A percentile compares a stretch with the other conserved stretches of the same genome.
phyloP scores from a whole-genome alignment of 2,113 vertebrate genomes.

The Ceyx cyanopectus region DNA sequence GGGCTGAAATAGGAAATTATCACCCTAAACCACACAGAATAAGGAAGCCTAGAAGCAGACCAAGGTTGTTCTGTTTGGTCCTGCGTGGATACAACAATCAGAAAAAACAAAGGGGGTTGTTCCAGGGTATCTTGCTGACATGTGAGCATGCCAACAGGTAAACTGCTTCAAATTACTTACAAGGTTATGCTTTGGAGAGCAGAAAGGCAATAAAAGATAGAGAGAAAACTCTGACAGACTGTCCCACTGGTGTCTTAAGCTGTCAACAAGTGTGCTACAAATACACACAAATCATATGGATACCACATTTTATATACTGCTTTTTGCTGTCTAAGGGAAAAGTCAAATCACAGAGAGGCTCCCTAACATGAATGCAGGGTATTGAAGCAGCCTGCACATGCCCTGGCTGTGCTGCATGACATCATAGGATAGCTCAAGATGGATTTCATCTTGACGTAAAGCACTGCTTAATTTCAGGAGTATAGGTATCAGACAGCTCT shows the following conservation, averaged over 20 bases:
- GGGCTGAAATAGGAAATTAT: not conserved
- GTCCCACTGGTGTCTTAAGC: conserved; percentile 36
- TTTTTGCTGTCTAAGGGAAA: conserved; percentile 36
- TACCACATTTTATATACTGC: conserved; percentile 56
- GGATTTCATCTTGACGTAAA: conserved; percentile 69
- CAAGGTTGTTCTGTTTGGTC: not conserved
- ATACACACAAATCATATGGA: conserved; percentile 69
- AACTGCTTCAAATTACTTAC: not conserved
- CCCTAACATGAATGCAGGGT: conserved; percentile 69
- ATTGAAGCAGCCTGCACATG: conserved; percentile 56
- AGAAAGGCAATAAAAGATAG: not conserved
- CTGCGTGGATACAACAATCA: not conserved
- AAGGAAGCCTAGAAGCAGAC: not conserved
- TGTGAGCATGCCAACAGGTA: not conserved
- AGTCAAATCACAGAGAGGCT: conserved; percentile 69
- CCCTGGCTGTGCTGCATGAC: conserved; percentile 61
- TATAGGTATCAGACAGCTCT: conserved; percentile 63
- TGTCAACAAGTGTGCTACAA: conserved; percentile 51
- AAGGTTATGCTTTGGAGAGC: not conserved
- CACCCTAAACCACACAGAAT: not conserved
- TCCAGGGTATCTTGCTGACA: not conserved
- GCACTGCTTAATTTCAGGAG: conserved; percentile 65
- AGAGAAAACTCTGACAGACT: not conserved
- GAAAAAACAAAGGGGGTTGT: not conserved
- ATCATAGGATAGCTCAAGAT: conserved; percentile 71